Conservation (phyloP, 2,113 vertebrate genomes). For the Passer domesticus region DNA sequence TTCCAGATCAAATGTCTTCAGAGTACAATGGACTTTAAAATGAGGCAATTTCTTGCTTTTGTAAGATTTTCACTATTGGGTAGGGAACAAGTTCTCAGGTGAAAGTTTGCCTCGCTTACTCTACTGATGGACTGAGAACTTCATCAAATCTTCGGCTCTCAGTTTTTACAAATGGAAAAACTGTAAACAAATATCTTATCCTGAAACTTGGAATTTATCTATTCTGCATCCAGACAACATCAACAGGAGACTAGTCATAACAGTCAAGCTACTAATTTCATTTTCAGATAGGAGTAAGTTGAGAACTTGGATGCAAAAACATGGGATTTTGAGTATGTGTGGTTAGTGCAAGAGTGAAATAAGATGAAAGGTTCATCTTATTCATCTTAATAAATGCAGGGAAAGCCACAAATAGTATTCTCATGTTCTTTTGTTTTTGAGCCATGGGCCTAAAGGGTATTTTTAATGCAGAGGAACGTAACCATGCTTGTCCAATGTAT, state of each 20-base stretch:
- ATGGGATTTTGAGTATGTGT: slow-evolving; percentile 56
- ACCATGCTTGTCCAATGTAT: slow-evolving; percentile 42
- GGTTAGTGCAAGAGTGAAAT: slow-evolving; percentile 39
- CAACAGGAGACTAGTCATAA: background rate
- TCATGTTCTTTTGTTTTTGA: slow-evolving; percentile 59
- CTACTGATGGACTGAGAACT: background rate
- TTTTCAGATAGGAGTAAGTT: slow-evolving; percentile 39
- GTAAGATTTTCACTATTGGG: background rate
- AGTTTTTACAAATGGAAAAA: background rate
- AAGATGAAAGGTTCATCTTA: slow-evolving; percentile 59
- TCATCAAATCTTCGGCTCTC: background rate
- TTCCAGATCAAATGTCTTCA: background rate
- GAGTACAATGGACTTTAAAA: background rate
- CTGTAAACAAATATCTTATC: background rate
- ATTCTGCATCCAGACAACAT: background rate
- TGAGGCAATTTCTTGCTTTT: background rate
- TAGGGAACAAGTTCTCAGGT: background rate
- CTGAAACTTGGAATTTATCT: slow-evolving; percentile 1
- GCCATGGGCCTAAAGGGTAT: slow-evolving; percentile 36
- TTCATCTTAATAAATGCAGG: slow-evolving; percentile 54
- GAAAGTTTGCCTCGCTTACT: background rate
- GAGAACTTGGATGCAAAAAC: slow-evolving; percentile 36
- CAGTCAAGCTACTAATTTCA: slow-evolving; percentile 36
- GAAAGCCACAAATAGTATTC: slow-evolving; percentile 57
- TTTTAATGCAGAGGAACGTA: slow-evolving; percentile 64